Base-by-base conservation (phyloP, 2,797 vertebrate genomes). In the Galaxias olidus region DNA sequence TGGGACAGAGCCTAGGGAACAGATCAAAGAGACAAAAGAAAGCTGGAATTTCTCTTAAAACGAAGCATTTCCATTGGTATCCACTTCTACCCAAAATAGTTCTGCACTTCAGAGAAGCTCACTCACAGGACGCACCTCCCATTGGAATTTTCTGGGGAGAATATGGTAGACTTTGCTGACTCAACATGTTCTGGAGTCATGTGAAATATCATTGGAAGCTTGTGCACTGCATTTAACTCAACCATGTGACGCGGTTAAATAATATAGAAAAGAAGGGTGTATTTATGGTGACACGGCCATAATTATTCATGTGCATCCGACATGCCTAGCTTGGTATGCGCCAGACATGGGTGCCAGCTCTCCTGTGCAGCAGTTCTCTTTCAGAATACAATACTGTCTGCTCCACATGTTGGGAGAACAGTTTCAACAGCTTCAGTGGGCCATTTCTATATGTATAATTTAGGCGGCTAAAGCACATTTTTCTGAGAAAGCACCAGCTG, bases 1-100 rank as follows among this genome's bases (percentile, higher is more conserved):
- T 71, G 93, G 90, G 72, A 99, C 87, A 44, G 91, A 93, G 59
- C 95, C 96, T 98, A 75, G 41, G n/a, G 44, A 61, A 46, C 1
- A 58, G 40, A 58, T 14, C 19, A 11, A 18, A 19, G 19, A 19
- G 19, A 57, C 51, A n/a, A 60, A 11, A 50, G 8, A 51, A 53
- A 1, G 58, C 47, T 72, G 30, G 42, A 20, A 4, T 9, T 41
- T 54, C 6, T 13, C 52, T 0, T 20, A 45, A 10, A 20, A 46
- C 13, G 14, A 4, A 14, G 44, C 67, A 20, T 65, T 59, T 17
- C 20, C 15, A 46, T 9, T 49, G 46, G 15, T 17, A 4, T 17
- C 30, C 8, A 50, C 54, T 73, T 72, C 14, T 40, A 4, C 42
- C 43, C 15, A 0, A 47, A 0, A 47, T 0, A 1, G 1, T 40